Evolutionary conservation across 2,797 vertebrate species (phyloP).

Genomic region (Linurgus olivaceus): DNA sequence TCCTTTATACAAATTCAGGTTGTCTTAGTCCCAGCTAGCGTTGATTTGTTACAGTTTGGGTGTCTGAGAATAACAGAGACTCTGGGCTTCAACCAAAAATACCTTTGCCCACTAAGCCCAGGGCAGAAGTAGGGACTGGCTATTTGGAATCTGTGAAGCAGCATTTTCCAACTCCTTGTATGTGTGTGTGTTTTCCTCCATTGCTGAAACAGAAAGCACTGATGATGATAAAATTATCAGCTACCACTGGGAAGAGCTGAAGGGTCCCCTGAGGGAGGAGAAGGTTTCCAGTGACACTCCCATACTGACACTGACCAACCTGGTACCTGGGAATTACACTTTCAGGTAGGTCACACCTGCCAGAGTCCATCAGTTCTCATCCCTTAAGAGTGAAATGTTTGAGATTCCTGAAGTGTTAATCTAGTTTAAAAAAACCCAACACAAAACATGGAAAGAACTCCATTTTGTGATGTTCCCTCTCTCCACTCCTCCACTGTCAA

Average conservation of each 20-base stretch:
- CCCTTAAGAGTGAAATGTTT: background rate
- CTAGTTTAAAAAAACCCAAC: background rate
- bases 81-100: background rate
- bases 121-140: background rate
- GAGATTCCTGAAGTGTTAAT: background rate
- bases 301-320: conserved; percentile 87
- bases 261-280: conserved; percentile 92
- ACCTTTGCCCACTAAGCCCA: background rate
- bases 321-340: conserved; percentile 95
- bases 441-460: background rate
- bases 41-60: background rate
- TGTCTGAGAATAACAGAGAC: background rate
- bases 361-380: background rate
- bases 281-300: conserved; percentile 88
- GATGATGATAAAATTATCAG: conserved; percentile 93
- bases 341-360: conserved; percentile 84
- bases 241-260: conserved; percentile 96
- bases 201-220: conserved; percentile 85
- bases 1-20: background rate
- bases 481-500: background rate
- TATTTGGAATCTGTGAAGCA: background rate
- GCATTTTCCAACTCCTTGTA: background rate
- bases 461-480: background rate
- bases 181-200: background rate
- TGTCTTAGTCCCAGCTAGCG: background rate